phyloP scores from a whole-genome alignment of 2,797 vertebrate genomes.

The Notoglanidium macrostoma region DNA sequence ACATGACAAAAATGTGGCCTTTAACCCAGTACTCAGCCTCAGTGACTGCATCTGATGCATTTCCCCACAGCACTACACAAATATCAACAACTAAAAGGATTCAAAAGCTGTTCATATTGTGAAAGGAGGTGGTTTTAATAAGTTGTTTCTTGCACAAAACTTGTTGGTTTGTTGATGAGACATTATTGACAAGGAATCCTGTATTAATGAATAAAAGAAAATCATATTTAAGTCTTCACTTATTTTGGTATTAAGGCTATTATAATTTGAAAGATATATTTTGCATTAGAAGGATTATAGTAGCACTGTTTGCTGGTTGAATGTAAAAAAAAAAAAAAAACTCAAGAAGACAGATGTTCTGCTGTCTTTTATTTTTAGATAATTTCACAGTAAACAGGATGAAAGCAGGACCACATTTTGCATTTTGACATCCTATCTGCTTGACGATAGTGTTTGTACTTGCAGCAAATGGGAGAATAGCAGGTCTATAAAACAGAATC shows the following conservation, averaged over 20 bases:
- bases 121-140: not conserved
- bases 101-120: not conserved
- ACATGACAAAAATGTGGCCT: not conserved
- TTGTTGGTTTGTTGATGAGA: not conserved
- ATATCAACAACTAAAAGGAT: not conserved
- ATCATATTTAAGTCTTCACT: not conserved
- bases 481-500: conserved; percentile 5
- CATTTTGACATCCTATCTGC: not conserved
- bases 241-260: not conserved
- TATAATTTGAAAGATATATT: not conserved
- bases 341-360: not conserved
- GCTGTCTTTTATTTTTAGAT: not conserved
- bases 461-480: not conserved
- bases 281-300: not conserved
- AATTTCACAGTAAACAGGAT: not conserved
- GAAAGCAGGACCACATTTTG: not conserved
- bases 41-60: not conserved
- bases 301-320: not conserved
- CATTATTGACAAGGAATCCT: not conserved
- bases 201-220: not conserved
- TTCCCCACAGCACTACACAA: not conserved
- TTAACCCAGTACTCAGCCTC: not conserved
- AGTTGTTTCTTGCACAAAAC: not conserved
- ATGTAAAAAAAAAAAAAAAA: not conserved
- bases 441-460: conserved; percentile 1